Base-by-base conservation (phyloP, 2,888 invertebrate species). In the Lathronympha strigana region DNA sequence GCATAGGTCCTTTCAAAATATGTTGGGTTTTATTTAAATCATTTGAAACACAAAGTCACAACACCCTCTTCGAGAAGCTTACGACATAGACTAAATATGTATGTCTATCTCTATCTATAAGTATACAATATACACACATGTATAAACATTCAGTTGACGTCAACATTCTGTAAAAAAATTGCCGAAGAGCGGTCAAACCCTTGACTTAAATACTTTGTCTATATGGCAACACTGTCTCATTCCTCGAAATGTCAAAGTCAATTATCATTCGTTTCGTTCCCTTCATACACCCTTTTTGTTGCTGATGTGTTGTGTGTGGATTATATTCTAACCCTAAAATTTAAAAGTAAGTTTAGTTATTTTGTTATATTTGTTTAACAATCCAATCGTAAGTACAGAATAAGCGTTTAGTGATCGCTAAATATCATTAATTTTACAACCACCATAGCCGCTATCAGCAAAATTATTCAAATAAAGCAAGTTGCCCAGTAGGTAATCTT, bases 311-410 rank as follows among this genome's bases (percentile, higher is more conserved):
- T 63, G 45, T 66, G 64, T 60, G 53, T 36, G 49, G 31, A 61
- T 47, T n/a, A n/a, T n/a, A n/a, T n/a, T 38, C 51, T 63, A 64
- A 64, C 64, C 60, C 36, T 66, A 66, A 66, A 66, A 61, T 28
- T 38, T 2, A 2, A 25, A 31, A 28, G 23, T 54, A 54, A 33
- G 6, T 43, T 40, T 36, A 15, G 23, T 47, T 28, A 38, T 21
- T 40, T 54, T 31, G 31, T 47, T 45, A 25, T 15, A 19, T 50
- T 45, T 25, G 23, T 19, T n/a, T 17, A 54, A 11, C 11, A 45
- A 60, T 47, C 11, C 19, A 40, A 61, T 40, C 61, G 66, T 66
- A 54, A 54, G 66, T 61, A 54, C 17, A 54, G 6, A 28, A 28
- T 6, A 21, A 5, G 4, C 11, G 23, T 31, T 15, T 43, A 47